Conservation (phyloP, 2,888 invertebrate genomes). For the Meiosimyza platycephala region DNA sequence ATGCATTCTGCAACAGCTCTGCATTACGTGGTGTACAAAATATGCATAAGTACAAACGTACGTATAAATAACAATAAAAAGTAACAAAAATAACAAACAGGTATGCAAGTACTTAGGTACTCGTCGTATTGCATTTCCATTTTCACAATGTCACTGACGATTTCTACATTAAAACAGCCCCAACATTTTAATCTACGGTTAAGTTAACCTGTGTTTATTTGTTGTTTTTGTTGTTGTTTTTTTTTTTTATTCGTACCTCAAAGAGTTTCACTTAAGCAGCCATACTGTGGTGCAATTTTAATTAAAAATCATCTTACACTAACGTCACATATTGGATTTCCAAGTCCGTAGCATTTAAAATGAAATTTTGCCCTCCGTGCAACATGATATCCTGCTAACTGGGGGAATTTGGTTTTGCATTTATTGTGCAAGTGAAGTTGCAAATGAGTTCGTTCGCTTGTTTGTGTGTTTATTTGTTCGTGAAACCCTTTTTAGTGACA, state of each 20-base stretch:
- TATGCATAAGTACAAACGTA: too few relatives aligned
- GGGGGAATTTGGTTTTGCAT: not conserved
- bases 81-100: too few relatives aligned
- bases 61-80: too few relatives aligned
- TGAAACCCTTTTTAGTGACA: conserved; percentile 21
- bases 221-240: too few relatives aligned
- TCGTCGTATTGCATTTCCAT: too few relatives aligned
- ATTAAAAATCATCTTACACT: not conserved
- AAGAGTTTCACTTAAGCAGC: conserved; percentile 25
- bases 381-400: conserved; percentile 18
- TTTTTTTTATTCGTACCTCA: not conserved
- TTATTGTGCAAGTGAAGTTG: not conserved
- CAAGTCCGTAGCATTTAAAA: not conserved
- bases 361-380: conserved; percentile 8
- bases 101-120: too few relatives aligned
- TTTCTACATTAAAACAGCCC: too few relatives aligned
- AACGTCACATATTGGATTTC: not conserved
- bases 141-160: too few relatives aligned
- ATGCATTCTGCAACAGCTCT: too few relatives aligned
- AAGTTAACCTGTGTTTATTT: conserved; percentile 7
- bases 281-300: conserved; percentile 17
- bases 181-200: conserved; percentile 23
- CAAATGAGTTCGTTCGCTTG: not conserved
- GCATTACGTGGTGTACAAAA: too few relatives aligned
- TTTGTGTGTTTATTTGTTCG: not conserved